These are phyloP conservation scores for Dendrolimus houi DNA, from an alignment of 2,888 invertebrate genomes.

Conservation along the genomic window DNA sequence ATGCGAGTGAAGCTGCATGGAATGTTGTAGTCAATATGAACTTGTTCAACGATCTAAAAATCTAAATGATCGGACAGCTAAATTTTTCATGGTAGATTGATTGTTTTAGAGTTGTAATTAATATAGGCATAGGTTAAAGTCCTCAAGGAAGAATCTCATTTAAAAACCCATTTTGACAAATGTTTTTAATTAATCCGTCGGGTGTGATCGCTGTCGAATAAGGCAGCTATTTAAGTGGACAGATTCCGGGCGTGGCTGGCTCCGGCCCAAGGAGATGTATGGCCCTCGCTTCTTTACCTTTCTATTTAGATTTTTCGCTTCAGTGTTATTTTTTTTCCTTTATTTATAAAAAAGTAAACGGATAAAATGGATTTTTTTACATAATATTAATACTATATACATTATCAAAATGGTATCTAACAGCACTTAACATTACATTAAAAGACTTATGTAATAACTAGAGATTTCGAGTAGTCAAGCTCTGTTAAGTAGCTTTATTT, in stretches of 20 bases:
- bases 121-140: constrained; percentile 38
- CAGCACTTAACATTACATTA: too few species aligned
- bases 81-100: constrained; percentile 49
- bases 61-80: constrained; percentile 42
- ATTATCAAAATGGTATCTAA: too few species aligned
- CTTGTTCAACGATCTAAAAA: constrained; percentile 28
- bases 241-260: constrained; percentile 54
- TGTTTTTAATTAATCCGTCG: constrained; percentile 65
- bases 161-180: constrained; percentile 54
- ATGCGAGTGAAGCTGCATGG: too few species aligned
- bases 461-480: too few species aligned
- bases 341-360: too few species aligned
- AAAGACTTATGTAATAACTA: too few species aligned
- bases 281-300: constrained; percentile 34
- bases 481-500: too few species aligned
- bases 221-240: constrained; percentile 51
- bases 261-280: constrained; percentile 34
- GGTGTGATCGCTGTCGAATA: constrained; percentile 50
- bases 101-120: constrained; percentile 50
- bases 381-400: too few species aligned
- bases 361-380: too few species aligned
- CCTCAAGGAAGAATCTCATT: constrained; percentile 42
- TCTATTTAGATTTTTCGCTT: constrained; percentile 27
- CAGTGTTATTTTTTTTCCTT: too few species aligned
- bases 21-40: too few species aligned